These are phyloP conservation scores for Microtus ochrogaster DNA, from an alignment of 2,113 vertebrate genomes.

Conservation along the genomic window DNA sequence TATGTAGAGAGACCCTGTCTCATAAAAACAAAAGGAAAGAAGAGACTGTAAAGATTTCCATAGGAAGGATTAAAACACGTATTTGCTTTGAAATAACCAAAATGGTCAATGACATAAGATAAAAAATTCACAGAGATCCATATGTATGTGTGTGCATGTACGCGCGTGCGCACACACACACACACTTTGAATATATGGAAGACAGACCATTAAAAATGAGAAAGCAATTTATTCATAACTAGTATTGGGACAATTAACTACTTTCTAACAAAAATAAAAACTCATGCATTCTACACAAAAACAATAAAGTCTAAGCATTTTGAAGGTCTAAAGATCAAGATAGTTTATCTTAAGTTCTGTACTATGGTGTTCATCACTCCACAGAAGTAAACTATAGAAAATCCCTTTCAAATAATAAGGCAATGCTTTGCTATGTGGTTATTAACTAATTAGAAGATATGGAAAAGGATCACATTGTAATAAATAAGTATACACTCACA, in stretches of 20 bases:
- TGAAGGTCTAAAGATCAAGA: background rate
- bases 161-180: background rate
- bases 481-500: background rate
- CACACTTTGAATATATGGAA: background rate
- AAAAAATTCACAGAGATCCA: background rate
- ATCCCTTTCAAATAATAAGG: background rate
- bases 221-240: background rate
- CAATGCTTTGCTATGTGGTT: background rate
- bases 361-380: background rate
- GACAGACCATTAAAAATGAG: background rate
- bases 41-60: background rate
- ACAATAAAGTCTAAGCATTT: background rate
- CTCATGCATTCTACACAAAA: background rate
- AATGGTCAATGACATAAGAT: background rate
- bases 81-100: background rate
- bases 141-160: accelerated
- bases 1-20: background rate
- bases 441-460: background rate
- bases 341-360: background rate
- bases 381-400: background rate
- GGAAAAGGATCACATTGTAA: background rate
- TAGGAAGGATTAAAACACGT: background rate
- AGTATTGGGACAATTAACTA: background rate
- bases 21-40: background rate
- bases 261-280: background rate